Base-by-base conservation (phyloP, 2,113 vertebrate species). In the Equus przewalskii region DNA sequence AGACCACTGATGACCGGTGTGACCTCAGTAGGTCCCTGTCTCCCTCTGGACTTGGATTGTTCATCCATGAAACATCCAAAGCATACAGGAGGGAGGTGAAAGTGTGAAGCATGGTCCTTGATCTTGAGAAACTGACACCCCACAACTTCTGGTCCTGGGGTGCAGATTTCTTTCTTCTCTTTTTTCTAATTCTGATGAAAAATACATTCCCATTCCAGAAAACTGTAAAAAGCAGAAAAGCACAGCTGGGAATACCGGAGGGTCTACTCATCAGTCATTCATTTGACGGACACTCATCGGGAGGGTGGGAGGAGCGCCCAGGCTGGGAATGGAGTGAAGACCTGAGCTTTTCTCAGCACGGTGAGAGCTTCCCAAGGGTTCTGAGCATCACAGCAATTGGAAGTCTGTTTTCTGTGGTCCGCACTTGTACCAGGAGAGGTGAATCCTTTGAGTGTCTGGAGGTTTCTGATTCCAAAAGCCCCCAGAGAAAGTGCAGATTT, bases 201-300 rank as follows among this genome's bases (percentile, higher is more conserved):
- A 56, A 69, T 30, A 8, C 4, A 12, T 44, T 58, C 22, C 75
- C 30, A 1, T 21, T 18, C 14, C 12, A 62, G 72, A 72, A 24
- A 80, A 14, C 56, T 3, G 4, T 8, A 18, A 6, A 49, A 46
- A 54, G 18, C 70, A 14, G 33, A 56, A 60, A 46, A 30, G 19
- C 54, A 13, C 1, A 18, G 26, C 6, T 2, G 1, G 54, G 36
- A 18, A 3, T 54, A 28, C 65, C 12, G 12, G 69, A 15, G 36
- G 3, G 56, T 13, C 79, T 44, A 0, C 7, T 15, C 6, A 0
- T 13, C 30, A 6, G 0, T 4, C 2, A 0, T 12, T 85, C 28
- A 4, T 12, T 81, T 65, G 16, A 11, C 30, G 44, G 51, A 15
- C 4, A 2, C 41, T 36, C 19, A 0, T 0, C 4, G 22, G n/a